Percentiles rank a stretch among this genome's conserved stretches.
Conservation (phyloP, 2,797 vertebrate genomes). For the Orestias chungarensis region DNA sequence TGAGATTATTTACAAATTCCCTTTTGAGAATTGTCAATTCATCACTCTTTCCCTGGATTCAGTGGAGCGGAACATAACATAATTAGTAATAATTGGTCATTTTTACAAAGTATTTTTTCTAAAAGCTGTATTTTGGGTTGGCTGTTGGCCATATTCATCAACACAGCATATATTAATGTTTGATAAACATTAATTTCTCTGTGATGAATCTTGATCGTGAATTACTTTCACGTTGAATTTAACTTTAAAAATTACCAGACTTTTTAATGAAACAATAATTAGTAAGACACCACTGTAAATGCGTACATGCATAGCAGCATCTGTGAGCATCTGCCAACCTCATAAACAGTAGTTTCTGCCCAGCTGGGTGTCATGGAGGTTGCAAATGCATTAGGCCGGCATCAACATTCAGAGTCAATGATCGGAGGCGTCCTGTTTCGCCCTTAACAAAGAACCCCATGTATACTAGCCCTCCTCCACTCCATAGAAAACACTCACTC, state of each 20-base stretch:
- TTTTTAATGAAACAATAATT: neutral
- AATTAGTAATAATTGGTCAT: too few relatives aligned
- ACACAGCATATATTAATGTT: neutral
- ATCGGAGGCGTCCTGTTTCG: constrained; percentile 73
- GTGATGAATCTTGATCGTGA: neutral
- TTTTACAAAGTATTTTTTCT: too few relatives aligned
- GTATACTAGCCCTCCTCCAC: constrained; percentile 38
- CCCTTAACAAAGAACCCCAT: constrained; percentile 65
- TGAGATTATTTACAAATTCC: neutral
- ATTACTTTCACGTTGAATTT: neutral
- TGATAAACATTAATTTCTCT: neutral
- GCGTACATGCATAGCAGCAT: constrained; percentile 24
- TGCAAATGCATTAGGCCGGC: constrained; percentile 36
- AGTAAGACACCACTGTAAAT: constrained; percentile 32
- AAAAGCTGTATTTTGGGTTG: neutral
- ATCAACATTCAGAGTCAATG: constrained; percentile 51
- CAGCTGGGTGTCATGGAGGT: constrained; percentile 53
- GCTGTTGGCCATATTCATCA: neutral
- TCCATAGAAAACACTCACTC: constrained; percentile 5
- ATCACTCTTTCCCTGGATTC: neutral
- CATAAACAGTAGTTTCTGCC: constrained; percentile 41
- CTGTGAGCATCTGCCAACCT: constrained; percentile 53
- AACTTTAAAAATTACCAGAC: neutral
- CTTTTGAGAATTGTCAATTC: too few relatives aligned
- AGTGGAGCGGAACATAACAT: neutral